Percentiles rank a stretch among this genome's conserved stretches.
Conservation (phyloP, 2,888 invertebrate species). For the Troides oblongomaculatus region DNA sequence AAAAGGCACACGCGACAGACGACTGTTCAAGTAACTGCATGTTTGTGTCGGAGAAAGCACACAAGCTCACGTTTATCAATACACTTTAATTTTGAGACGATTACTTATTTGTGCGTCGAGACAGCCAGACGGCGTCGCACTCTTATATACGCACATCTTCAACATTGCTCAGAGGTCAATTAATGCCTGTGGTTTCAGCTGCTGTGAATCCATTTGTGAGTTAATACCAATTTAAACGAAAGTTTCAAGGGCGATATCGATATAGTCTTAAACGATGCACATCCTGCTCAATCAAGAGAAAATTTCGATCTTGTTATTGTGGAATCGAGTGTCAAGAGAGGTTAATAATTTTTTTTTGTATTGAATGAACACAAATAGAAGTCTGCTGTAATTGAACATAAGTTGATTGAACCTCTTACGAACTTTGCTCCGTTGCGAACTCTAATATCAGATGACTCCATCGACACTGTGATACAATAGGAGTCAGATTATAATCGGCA, state of each 20-base stretch:
- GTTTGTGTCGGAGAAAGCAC: too few species aligned
- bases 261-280: not conserved
- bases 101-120: not conserved
- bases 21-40: too few species aligned
- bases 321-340: not conserved
- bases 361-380: not conserved
- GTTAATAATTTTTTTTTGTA: not conserved
- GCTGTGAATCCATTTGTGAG: not conserved
- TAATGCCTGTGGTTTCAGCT: constrained; percentile 6
- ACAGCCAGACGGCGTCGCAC: not conserved
- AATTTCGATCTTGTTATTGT: not conserved
- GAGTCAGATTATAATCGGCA: not conserved
- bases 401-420: not conserved
- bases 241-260: not conserved
- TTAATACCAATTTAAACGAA: not conserved
- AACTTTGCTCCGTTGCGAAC: not conserved
- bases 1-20: too few species aligned
- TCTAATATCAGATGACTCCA: not conserved
- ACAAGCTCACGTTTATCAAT: too few species aligned
- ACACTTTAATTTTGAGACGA: too few species aligned
- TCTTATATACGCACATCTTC: not conserved
- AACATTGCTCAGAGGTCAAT: constrained; percentile 13
- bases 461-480: not conserved
- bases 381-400: not conserved
- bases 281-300: not conserved